Evolutionary conservation across 2,888 invertebrate genomes (phyloP).

Genomic region (Chymomyza caudatula): DNA sequence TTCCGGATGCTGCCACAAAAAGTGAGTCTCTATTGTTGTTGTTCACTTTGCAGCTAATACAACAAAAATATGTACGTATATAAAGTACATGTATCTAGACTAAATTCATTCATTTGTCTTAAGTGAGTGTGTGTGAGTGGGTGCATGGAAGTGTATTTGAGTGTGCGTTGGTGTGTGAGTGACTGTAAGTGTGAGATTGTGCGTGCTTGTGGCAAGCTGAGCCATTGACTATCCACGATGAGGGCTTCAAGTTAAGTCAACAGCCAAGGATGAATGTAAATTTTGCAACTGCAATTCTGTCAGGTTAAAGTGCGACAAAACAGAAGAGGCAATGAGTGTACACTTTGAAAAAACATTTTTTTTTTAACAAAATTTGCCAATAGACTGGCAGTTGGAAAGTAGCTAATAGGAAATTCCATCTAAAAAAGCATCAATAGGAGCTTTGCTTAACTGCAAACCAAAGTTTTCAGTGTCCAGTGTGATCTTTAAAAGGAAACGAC

Average conservation of each 20-base stretch:
- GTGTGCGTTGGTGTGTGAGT: background rate
- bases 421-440: too few species aligned
- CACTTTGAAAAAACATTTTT: background rate
- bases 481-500: too few species aligned
- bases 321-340: conserved; percentile 4
- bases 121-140: background rate
- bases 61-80: background rate
- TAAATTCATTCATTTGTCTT: background rate
- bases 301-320: conserved; percentile 25
- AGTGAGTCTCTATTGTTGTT: background rate
- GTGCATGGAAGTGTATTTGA: background rate
- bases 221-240: background rate
- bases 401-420: too few species aligned
- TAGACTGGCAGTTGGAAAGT: too few species aligned
- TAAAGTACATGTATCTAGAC: background rate
- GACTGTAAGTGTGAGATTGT: background rate
- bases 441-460: too few species aligned
- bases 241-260: conserved; percentile 11
- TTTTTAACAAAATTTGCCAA: too few species aligned
- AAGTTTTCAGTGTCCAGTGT: too few species aligned
- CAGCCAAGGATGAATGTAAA: conserved; percentile 49
- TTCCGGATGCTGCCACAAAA: too few species aligned
- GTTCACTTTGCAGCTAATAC: background rate
- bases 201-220: background rate
- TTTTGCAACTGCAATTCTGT: conserved; percentile 38